These are phyloP conservation scores for Drosophila arawakana DNA, from an alignment of 1,140 invertebrate genomes.

Conservation along the genomic window DNA sequence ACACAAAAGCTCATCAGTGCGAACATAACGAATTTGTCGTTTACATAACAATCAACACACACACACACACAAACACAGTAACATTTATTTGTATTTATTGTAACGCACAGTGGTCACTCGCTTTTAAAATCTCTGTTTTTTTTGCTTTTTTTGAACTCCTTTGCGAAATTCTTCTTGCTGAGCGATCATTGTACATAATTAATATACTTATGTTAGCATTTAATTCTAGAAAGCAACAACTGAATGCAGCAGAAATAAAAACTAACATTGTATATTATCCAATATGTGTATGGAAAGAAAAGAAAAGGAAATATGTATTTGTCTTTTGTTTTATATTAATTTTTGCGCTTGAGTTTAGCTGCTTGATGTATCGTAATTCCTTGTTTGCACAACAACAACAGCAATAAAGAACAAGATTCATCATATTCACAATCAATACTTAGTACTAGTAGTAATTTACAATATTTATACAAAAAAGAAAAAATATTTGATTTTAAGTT, in stretches of 20 bases:
- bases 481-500: conserved; percentile 27
- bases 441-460: conserved; percentile 44
- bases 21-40: conserved; percentile 26
- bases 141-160: conserved; percentile 1
- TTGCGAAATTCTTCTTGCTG: not conserved
- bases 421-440: conserved; percentile 16
- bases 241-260: conserved; percentile 11
- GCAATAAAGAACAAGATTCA: conserved; percentile 14
- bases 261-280: conserved; percentile 13
- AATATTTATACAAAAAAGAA: conserved; percentile 28
- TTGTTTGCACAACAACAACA: conserved; percentile 25
- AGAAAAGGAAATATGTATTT: not conserved
- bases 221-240: conserved; percentile 34
- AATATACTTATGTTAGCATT: conserved; percentile 50
- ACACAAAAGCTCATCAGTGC: conserved; percentile 35
- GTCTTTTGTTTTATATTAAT: not conserved
- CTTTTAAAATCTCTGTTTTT: not conserved
- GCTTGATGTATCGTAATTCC: conserved; percentile 22
- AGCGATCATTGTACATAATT: conserved; percentile 6
- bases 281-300: not conserved
- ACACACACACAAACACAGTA: not conserved
- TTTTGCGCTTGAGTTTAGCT: conserved; percentile 38
- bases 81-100: not conserved
- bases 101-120: conserved; percentile 6
- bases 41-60: conserved; percentile 29